phyloP scores from a whole-genome alignment of 1,140 invertebrate species.

The Cotesia chilonis region DNA sequence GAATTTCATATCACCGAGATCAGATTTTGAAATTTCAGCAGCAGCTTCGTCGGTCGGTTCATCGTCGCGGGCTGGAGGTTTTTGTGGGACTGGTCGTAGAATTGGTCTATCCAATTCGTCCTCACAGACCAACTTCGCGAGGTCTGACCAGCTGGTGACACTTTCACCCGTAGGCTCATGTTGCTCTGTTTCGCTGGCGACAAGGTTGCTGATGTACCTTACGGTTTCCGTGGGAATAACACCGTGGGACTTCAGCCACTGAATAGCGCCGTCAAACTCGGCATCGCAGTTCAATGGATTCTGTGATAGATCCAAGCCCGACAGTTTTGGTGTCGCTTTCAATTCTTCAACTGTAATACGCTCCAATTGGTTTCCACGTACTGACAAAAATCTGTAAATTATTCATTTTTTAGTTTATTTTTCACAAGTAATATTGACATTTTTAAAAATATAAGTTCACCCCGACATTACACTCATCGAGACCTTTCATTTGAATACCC shows the following conservation, averaged over 20 bases:
- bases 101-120: constrained; percentile 50
- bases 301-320: constrained; percentile 56
- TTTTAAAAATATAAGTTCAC: no score
- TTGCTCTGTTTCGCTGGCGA: constrained; percentile 23
- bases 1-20: constrained; percentile 24
- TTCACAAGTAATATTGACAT: no score
- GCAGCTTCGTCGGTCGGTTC: constrained; percentile 5
- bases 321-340: constrained; percentile 56
- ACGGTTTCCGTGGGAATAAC: constrained; percentile 54
- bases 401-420: neutral
- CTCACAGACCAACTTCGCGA: constrained; percentile 55
- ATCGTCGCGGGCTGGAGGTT: neutral
- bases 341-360: constrained; percentile 61
- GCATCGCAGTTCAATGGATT: constrained; percentile 62
- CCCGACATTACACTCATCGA: no score
- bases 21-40: constrained; percentile 22
- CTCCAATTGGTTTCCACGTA: constrained; percentile 54
- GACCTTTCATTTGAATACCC: no score
- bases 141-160: constrained; percentile 55
- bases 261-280: constrained; percentile 59
- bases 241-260: constrained; percentile 60
- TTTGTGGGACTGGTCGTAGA: neutral
- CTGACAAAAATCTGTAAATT: constrained; percentile 53
- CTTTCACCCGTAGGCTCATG: constrained; percentile 42
- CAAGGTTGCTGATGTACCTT: constrained; percentile 40